phyloP scores from a whole-genome alignment of 2,113 vertebrate genomes.

The Engraulis encrasicolus region DNA sequence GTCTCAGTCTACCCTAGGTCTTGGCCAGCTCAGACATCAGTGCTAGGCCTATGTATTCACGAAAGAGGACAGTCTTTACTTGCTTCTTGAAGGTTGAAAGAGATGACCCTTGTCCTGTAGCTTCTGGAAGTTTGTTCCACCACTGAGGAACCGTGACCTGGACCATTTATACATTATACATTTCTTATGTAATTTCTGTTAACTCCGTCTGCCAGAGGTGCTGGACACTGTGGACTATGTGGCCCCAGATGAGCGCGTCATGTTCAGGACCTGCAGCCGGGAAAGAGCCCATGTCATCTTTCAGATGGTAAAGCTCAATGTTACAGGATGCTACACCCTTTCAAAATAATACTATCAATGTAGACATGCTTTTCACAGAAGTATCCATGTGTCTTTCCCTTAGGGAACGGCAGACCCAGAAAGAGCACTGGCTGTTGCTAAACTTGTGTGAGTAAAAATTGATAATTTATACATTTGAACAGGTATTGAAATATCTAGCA shows the following conservation, averaged over 20 bases:
- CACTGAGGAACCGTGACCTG: too few relatives aligned
- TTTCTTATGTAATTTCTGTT: slow-evolving; percentile 45
- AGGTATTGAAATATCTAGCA: too few relatives aligned
- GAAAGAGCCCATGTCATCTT: slow-evolving; percentile 86
- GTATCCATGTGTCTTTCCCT: background rate
- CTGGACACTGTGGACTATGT: slow-evolving; percentile 92
- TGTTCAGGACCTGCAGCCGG: slow-evolving; percentile 91
- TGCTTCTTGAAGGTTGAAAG: too few relatives aligned
- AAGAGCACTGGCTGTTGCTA: slow-evolving; percentile 88
- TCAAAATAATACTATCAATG: too few relatives aligned
- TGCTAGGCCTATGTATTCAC: too few relatives aligned
- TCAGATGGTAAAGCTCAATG: slow-evolving; percentile 85
- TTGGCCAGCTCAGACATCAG: too few relatives aligned
- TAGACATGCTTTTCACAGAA: background rate
- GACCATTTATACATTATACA: too few relatives aligned
- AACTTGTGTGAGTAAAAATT: slow-evolving; percentile 86
- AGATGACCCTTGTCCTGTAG: too few relatives aligned
- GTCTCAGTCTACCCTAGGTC: too few relatives aligned
- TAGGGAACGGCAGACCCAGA: slow-evolving; percentile 93
- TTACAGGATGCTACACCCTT: background rate
- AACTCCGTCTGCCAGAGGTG: slow-evolving; percentile 72
- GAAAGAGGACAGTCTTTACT: too few relatives aligned
- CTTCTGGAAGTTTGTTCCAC: too few relatives aligned
- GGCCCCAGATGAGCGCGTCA: slow-evolving; percentile 89
- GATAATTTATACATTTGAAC: too few relatives aligned